A percentile compares a stretch with the other conserved stretches of the same genome.
These are phyloP conservation scores for Rhysida immarginata DNA, from an alignment of 1,140 invertebrate species.

Conservation along the genomic window DNA sequence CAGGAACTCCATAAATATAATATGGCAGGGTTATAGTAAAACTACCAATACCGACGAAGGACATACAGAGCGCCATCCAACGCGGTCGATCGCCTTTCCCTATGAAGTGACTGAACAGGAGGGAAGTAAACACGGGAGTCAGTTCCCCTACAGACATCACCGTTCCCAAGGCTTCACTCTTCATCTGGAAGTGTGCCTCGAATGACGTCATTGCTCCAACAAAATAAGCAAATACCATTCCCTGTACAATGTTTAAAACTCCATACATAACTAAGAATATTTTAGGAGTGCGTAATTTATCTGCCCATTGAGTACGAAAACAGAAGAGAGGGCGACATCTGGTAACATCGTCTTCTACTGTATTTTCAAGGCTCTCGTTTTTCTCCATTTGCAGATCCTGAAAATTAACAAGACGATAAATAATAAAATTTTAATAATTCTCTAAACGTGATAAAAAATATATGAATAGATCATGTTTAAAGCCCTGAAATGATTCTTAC, in stretches of 20 bases:
- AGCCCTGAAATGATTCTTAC: too few relatives aligned
- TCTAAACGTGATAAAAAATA: too few relatives aligned
- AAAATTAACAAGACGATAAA: too few relatives aligned
- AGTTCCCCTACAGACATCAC: conserved; percentile 15
- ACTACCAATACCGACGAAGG: not conserved
- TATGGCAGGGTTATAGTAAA: not conserved
- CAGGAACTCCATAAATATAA: not conserved
- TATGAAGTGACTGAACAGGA: conserved; percentile 15
- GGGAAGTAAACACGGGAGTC: conserved; percentile 14
- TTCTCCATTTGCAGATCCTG: too few relatives aligned
- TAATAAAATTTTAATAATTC: too few relatives aligned
- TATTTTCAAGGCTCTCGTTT: too few relatives aligned
- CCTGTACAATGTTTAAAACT: conserved; percentile 1
- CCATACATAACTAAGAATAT: not conserved
- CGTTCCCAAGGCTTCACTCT: conserved; percentile 13
- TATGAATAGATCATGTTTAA: too few relatives aligned
- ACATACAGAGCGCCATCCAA: conserved; percentile 15
- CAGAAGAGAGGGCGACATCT: not conserved
- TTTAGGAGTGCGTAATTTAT: not conserved
- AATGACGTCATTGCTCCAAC: conserved; percentile 15
- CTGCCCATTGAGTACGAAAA: not conserved
- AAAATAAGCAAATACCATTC: conserved; percentile 15
- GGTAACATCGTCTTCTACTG: not conserved
- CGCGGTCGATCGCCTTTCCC: conserved; percentile 15
- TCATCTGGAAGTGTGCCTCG: conserved; percentile 18